Evolutionary conservation across 2,113 vertebrate species (phyloP).

Genomic region (Lynx canadensis): DNA sequence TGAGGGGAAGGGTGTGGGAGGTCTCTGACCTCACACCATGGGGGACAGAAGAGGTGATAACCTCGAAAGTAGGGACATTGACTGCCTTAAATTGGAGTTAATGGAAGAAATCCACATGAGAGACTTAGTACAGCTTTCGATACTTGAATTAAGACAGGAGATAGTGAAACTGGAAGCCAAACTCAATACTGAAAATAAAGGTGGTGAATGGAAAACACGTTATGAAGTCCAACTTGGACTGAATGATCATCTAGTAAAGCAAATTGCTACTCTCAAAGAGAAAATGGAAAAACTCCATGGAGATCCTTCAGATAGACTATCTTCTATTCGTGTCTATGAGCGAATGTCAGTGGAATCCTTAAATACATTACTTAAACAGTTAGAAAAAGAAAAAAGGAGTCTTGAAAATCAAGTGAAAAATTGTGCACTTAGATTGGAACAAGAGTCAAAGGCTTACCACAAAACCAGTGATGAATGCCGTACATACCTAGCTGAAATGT

Average conservation of each 20-base stretch:
- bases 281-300: slow-evolving; percentile 87
- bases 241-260: slow-evolving; percentile 91
- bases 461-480: slow-evolving; percentile 88
- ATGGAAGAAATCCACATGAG: slow-evolving; percentile 78
- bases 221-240: slow-evolving; percentile 92
- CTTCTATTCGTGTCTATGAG: slow-evolving; percentile 90
- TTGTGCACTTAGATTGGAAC: slow-evolving; percentile 86
- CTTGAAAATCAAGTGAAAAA: slow-evolving; percentile 90
- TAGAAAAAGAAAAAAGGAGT: slow-evolving; percentile 87
- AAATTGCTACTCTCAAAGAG: slow-evolving; percentile 86
- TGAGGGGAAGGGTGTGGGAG: neutral
- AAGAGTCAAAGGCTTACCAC: slow-evolving; percentile 92
- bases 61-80: neutral
- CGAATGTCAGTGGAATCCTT: slow-evolving; percentile 89
- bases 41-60: neutral
- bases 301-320: slow-evolving; percentile 91
- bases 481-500: slow-evolving; percentile 88
- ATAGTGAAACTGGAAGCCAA: slow-evolving; percentile 83
- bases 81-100: slow-evolving; percentile 74
- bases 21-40: slow-evolving; percentile 32
- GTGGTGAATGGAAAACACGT: slow-evolving; percentile 93
- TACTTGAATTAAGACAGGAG: slow-evolving; percentile 83
- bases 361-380: slow-evolving; percentile 85
- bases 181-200: slow-evolving; percentile 81
- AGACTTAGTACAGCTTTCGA: slow-evolving; percentile 78